Conservation (phyloP, 2,113 vertebrate genomes). For the Corythornis madagascariensis region DNA sequence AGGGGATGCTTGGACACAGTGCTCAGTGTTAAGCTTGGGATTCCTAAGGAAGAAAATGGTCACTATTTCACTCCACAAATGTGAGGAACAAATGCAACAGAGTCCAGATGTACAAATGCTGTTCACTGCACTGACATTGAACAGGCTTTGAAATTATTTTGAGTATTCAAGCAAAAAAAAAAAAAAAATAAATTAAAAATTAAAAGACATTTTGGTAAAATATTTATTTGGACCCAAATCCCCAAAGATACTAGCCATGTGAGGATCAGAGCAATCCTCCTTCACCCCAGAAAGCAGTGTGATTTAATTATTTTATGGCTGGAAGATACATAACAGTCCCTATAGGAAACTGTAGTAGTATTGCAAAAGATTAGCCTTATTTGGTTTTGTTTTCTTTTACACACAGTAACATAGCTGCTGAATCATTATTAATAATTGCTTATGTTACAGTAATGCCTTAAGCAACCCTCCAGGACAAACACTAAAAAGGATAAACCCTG, state of each 20-base stretch:
- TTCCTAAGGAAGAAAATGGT: background rate
- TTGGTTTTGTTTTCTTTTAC: constrained; percentile 43
- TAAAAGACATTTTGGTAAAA: background rate
- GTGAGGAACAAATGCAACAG: background rate
- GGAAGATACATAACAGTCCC: background rate
- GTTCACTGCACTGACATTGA: background rate
- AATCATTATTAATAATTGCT: constrained; percentile 41
- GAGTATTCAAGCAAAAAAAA: background rate
- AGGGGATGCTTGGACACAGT: background rate
- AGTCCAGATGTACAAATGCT: background rate
- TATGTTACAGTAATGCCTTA: background rate
- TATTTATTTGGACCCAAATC: background rate
- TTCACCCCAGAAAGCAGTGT: background rate
- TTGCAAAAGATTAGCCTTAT: constrained; percentile 19
- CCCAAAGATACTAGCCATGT: background rate
- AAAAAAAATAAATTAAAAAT: background rate
- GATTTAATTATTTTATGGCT: constrained; percentile 9
- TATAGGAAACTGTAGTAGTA: background rate
- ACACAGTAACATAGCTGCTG: constrained; percentile 1
- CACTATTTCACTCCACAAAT: background rate
- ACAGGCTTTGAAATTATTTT: background rate
- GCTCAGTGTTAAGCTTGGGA: background rate
- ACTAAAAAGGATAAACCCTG: background rate
- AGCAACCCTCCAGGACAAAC: constrained; percentile 25
- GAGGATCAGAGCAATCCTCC: background rate